phyloP scores from a whole-genome alignment of 1,140 invertebrate species.

The Glomeris maerens region DNA sequence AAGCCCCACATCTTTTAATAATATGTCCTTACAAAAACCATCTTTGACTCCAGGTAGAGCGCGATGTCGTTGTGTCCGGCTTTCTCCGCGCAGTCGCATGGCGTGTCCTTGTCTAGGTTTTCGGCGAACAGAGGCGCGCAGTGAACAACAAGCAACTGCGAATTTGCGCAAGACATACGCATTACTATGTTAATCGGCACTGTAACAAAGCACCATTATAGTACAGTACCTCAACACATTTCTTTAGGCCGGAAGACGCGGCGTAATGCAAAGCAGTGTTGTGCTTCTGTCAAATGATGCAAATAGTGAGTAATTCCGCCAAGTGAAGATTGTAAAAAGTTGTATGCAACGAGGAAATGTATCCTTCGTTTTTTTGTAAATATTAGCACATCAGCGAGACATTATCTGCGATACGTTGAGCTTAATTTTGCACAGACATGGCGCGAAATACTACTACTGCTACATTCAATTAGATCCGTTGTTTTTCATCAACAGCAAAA shows the following conservation, averaged over 20 bases:
- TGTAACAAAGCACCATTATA: no score
- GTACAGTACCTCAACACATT: slow-evolving; percentile 46
- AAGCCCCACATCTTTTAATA: no score
- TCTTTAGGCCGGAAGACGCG: slow-evolving; percentile 44
- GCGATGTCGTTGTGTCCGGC: slow-evolving; percentile 44
- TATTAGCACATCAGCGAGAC: no score
- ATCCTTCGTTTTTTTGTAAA: no score
- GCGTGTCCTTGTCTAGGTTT: slow-evolving; percentile 45
- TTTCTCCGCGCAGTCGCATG: slow-evolving; percentile 48
- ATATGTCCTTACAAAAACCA: slow-evolving; percentile 52
- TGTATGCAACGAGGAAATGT: no score
- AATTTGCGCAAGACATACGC: slow-evolving; percentile 2
- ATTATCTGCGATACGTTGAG: no score
- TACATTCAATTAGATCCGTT: no score
- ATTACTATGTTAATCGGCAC: no score
- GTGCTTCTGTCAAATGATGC: slow-evolving; percentile 36
- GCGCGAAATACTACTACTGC: no score
- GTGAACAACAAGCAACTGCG: slow-evolving; percentile 41
- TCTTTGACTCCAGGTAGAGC: slow-evolving; percentile 48
- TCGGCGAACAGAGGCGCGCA: slow-evolving; percentile 46
- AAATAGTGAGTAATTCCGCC: not conserved
- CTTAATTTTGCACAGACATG: no score
- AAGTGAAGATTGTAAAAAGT: no score
- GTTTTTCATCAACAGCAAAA: no score
- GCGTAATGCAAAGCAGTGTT: slow-evolving; percentile 54